Evolutionary conservation across 2,797 vertebrate genomes (phyloP), one percentile per base, ranked within the genome.

Genomic region (Chiroxiphia lanceolata): DNA sequence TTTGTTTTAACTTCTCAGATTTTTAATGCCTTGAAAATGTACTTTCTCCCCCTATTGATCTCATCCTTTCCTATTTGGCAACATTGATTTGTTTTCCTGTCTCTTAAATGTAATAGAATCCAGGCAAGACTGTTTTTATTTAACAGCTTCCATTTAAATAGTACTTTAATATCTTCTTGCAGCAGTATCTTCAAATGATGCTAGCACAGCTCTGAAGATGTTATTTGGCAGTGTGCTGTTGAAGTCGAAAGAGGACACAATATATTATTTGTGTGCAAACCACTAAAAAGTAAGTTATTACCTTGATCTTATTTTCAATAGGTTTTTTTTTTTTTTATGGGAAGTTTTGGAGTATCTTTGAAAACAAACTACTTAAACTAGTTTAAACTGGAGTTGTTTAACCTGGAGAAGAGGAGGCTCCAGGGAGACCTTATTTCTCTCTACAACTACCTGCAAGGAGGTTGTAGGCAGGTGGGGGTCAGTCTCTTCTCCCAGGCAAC

Each of bases 71-170:
- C 64, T 75, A 92, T 89, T 84, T 81, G 94, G 84, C 81, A 96
- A 61, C 38, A 92, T 84, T 91, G 89, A 89, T 96, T 95, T 97
- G 88, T 97, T 96, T 95, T 90, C 57, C 59, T 78, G 67, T 83
- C 85, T 93, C 53, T 71, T 69, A 78, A 83, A 83, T 45, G 87
- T 86, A 97, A 86, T 67, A 85, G 78, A 70, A 90, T 75, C 88
- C 56, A 86, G 78, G 59, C 72, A 76, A 90, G 65, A 72, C 45
- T 77, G 59, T n/a, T 95, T 95, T 96, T 86, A 93, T 91, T 94
- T 93, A 96, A 82, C 45, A 91, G 17, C n/a, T 65, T 92, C 81
- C n/a, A 87, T 95, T 89, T 94, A 86, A 84, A 38, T 64, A 93
- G 45, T 53, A 64, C 50, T 75, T 95, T 80, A 91, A 81, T 79